These are phyloP conservation scores for Pegoplata infirma DNA, from an alignment of 2,888 invertebrate species.

Conservation along the genomic window DNA sequence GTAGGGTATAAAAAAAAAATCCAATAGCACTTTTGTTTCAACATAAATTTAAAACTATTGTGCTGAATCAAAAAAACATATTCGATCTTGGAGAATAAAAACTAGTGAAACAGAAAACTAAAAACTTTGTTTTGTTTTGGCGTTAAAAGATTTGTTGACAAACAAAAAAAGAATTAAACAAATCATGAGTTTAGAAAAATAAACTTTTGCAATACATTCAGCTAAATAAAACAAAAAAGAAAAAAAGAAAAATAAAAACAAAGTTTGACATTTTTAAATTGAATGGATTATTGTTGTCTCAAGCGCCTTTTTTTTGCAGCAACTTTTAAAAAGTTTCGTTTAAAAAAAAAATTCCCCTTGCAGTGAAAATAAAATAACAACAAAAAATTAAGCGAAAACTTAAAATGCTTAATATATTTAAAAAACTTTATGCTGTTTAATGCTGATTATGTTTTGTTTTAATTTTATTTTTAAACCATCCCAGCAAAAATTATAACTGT, in stretches of 20 bases:
- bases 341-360: no score
- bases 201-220: not conserved
- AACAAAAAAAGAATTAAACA: not conserved
- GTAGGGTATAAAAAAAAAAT: no score
- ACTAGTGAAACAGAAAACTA: no score
- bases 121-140: not conserved
- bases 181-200: not conserved
- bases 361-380: not conserved
- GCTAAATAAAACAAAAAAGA: not conserved
- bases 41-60: no score
- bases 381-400: not conserved
- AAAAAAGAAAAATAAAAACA: not conserved
- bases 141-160: not conserved
- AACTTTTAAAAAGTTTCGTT: no score
- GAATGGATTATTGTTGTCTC: conserved; percentile 2
- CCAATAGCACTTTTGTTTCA: no score
- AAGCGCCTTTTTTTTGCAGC: not conserved
- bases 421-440: not conserved
- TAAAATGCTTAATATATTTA: not conserved
- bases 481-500: no score
- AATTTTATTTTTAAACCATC: no score
- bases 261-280: conserved; percentile 5
- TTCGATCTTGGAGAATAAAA: no score
- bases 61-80: no score
- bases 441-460: no score